phyloP scores from a whole-genome alignment of 2,888 invertebrate species.

The Trachelus troglodyta region DNA sequence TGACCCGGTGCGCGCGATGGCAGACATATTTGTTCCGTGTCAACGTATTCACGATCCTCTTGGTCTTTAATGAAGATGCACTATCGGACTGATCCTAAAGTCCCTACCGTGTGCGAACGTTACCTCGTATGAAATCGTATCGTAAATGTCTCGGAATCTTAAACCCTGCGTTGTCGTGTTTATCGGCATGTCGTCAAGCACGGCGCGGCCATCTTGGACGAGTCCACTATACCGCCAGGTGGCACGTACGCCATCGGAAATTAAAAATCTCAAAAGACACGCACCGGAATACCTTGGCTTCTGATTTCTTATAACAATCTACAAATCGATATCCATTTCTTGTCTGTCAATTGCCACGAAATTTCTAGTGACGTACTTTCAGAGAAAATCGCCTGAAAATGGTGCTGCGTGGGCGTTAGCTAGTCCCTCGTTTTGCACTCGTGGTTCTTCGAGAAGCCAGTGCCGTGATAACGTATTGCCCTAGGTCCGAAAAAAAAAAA shows the following conservation, averaged over 20 bases:
- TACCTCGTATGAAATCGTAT: not conserved
- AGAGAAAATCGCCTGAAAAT: not conserved
- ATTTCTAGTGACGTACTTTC: not conserved
- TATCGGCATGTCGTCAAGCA: not conserved
- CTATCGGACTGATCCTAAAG: not conserved
- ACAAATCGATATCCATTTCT: not conserved
- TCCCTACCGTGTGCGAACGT: not conserved
- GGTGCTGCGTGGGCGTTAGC: constrained; percentile 34
- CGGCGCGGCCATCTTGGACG: constrained; percentile 58
- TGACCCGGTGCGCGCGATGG: constrained; percentile 42
- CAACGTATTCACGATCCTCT: not conserved
- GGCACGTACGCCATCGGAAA: constrained; percentile 16
- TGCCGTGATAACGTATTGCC: not conserved
- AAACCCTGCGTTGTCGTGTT: not conserved
- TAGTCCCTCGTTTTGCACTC: not conserved
- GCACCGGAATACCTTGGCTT: not conserved
- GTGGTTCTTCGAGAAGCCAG: not conserved
- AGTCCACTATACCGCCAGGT: constrained; percentile 58
- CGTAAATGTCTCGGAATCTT: not conserved
- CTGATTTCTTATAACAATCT: not conserved
- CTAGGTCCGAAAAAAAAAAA: not conserved
- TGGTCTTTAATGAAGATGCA: not conserved
- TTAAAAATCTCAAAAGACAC: not conserved
- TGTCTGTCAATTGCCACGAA: not conserved
- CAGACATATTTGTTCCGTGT: constrained; percentile 9